Percentiles rank a stretch among this genome's conserved stretches.
These are phyloP conservation scores for Thecocarcelia acutangulata DNA, from an alignment of 2,888 invertebrate species.

Conservation along the genomic window DNA sequence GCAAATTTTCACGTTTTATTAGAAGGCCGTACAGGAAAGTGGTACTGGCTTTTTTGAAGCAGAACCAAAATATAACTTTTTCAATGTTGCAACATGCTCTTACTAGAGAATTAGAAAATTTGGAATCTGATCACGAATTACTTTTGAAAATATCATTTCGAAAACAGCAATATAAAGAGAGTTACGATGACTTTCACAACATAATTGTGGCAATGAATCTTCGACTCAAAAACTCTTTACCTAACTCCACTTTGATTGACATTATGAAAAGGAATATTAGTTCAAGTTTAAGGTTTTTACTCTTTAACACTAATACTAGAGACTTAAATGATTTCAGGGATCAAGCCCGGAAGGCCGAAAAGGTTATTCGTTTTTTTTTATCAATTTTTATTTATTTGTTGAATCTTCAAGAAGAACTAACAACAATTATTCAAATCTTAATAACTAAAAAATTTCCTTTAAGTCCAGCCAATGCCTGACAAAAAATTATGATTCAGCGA, in stretches of 20 bases:
- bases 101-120: not conserved
- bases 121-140: not conserved
- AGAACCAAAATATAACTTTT: too few species aligned
- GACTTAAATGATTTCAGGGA: conserved; percentile 19
- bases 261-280: conserved; percentile 27
- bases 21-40: not conserved
- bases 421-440: too few species aligned
- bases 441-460: too few species aligned
- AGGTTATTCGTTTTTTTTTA: conserved; percentile 4
- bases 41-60: not conserved
- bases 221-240: not conserved
- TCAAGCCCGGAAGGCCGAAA: conserved; percentile 39
- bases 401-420: too few species aligned
- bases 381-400: too few species aligned
- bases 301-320: conserved; percentile 18
- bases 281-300: conserved; percentile 18
- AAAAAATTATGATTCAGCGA: too few species aligned
- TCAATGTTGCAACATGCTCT: too few species aligned
- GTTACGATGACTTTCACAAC: not conserved
- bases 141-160: not conserved
- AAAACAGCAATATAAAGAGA: too few species aligned
- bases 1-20: not conserved
- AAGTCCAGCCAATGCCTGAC: too few species aligned
- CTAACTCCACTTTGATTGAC: conserved; percentile 2
- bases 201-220: conserved; percentile 18